Base-by-base conservation (phyloP, 2,113 vertebrate genomes). In the Cyphomyrus plagiostoma region DNA sequence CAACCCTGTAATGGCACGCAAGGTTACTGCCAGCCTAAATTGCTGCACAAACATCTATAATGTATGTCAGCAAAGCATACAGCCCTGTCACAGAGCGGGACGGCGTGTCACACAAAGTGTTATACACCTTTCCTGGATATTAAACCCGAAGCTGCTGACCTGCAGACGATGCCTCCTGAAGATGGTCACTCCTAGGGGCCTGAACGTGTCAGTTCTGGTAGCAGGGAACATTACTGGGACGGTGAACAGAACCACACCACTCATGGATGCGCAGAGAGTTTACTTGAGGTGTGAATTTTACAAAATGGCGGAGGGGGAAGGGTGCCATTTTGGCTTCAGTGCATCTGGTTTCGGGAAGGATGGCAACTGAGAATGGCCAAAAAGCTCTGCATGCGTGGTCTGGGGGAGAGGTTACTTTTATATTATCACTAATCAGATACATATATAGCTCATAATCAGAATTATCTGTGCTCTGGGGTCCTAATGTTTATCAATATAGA, bases 61-160 rank as follows among this genome's bases (percentile, higher is more conserved):
- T 23, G 2, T 53, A 56, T 26, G 62, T 26, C 83, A 86, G 19
- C 50, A 50, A 89, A 86, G 66, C 66, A 26, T 23, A 9, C 52
- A 50, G 46, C 39, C 90, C 89, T 91, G 87, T 66, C 42, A 91
- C 89, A 62, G 48, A 26, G 90, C 93, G 91, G 92, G 91, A 93
- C 93, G 93, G 53, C 91, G 48, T 58, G 91, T 92, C 94, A 92
- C 93, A 92, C 58, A 35, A 93, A 82, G 94, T 86, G 91, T 92
- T 94, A 95, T 94, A 95, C 94, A 93, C 90, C 93, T 95, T 92
- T 93, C 89, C 89, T 94, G 94, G 94, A 95, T 95, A 94, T 93
- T 95, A 93, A 80, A 82, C 89, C 30, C 3, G 2, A 26, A 19
- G 23, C 26, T 4, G 49, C 45, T 56, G 26, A 35, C 39, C 30